Percentiles rank a stretch among this genome's conserved stretches.
phyloP scores from a whole-genome alignment of 2,797 vertebrate genomes.

The Esox masquinongy region DNA sequence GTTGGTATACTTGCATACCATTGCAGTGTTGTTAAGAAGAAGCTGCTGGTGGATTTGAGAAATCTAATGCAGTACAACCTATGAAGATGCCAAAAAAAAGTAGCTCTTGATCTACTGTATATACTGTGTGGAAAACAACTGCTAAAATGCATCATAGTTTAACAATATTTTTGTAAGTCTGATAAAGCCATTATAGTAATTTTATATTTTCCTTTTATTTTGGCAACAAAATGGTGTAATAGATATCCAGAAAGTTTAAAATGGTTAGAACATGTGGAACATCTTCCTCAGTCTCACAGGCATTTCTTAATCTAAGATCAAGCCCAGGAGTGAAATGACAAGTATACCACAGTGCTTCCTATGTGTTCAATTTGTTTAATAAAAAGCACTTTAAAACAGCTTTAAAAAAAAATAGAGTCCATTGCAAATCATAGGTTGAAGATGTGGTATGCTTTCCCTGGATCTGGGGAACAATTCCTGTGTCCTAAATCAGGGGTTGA shows the following conservation, averaged over 20 bases:
- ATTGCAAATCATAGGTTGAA: no score
- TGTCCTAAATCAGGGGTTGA: constrained; percentile 4
- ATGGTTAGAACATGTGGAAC: constrained; percentile 27
- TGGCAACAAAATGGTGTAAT: constrained; percentile 19
- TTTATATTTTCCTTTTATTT: constrained; percentile 29
- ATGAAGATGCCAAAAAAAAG: no score
- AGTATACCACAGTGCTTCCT: background rate
- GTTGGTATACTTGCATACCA: no score
- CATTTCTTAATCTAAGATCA: background rate
- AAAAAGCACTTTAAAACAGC: background rate
- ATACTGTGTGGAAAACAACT: background rate
- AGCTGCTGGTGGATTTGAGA: no score
- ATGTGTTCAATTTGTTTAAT: background rate
- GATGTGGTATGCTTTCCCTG: background rate
- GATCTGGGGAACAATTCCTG: background rate
- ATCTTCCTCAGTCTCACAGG: background rate
- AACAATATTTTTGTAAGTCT: constrained; percentile 15
- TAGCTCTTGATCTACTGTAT: no score
- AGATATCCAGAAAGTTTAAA: constrained; percentile 11
- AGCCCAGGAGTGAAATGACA: background rate
- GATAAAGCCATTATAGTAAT: constrained; percentile 33
- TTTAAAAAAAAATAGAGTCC: no score
- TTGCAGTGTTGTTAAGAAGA: no score
- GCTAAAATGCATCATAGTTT: background rate
- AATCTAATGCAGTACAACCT: no score